Percentiles rank a stretch among this genome's conserved stretches.
phyloP scores from a whole-genome alignment of 2,113 vertebrate species.

The Laticauda colubrina region DNA sequence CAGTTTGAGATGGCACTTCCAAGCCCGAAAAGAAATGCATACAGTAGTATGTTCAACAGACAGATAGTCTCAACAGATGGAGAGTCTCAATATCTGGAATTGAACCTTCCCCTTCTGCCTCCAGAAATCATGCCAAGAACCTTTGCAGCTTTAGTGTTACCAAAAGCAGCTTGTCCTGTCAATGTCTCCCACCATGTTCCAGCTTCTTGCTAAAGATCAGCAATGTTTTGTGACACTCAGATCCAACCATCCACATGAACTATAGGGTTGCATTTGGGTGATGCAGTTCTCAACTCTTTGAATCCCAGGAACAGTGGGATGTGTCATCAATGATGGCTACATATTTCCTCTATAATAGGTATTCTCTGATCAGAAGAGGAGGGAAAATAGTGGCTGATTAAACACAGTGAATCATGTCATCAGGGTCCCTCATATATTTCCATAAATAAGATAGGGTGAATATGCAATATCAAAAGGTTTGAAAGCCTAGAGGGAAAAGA shows the following conservation, averaged over 20 bases:
- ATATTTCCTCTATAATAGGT: neutral
- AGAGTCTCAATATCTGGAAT: slow-evolving; percentile 4
- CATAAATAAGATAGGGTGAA: neutral
- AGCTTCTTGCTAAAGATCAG: neutral
- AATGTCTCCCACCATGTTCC: neutral
- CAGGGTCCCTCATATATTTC: neutral
- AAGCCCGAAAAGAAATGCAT: neutral
- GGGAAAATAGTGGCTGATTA: neutral
- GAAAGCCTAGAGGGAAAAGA: neutral
- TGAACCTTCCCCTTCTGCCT: neutral
- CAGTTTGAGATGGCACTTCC: slow-evolving; percentile 8
- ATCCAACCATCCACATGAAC: neutral
- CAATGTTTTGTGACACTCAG: neutral
- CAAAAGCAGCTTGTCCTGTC: slow-evolving; percentile 12
- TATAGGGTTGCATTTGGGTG: neutral
- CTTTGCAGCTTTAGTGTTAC: neutral
- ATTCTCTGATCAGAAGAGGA: neutral
- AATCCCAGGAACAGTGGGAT: neutral
- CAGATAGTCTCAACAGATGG: neutral
- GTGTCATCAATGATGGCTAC: neutral
- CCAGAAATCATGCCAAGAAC: slow-evolving; percentile 5
- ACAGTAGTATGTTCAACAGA: neutral
- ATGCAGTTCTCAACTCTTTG: neutral
- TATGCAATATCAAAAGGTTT: neutral
- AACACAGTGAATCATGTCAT: neutral